phyloP scores from a whole-genome alignment of 2,113 vertebrate species.

The Asarcornis scutulata region DNA sequence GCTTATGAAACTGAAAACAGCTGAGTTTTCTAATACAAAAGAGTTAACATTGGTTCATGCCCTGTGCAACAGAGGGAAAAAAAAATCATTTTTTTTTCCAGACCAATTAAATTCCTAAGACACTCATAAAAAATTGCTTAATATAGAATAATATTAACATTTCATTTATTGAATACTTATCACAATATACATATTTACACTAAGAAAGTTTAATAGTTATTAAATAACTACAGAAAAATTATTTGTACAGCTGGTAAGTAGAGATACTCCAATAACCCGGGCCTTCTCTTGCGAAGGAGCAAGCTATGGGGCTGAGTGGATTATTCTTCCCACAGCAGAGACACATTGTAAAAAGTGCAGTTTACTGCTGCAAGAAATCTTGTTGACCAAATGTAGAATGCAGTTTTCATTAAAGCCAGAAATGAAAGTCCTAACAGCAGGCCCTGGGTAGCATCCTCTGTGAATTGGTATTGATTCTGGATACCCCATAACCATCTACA shows the following conservation, averaged over 20 bases:
- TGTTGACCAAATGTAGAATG: constrained; percentile 22
- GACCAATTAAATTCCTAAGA: neutral
- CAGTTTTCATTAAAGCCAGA: constrained; percentile 61
- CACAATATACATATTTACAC: neutral
- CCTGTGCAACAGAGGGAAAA: neutral
- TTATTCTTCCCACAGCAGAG: constrained; percentile 27
- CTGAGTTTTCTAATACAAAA: neutral
- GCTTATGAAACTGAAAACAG: neutral
- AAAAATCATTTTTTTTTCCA: neutral
- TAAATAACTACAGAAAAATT: neutral
- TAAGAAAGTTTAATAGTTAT: neutral
- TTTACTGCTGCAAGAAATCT: constrained; percentile 69
- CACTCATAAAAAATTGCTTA: neutral
- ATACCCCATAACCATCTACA: neutral
- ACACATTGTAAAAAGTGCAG: neutral
- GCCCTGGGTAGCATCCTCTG: constrained; percentile 30
- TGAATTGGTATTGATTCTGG: constrained; percentile 60
- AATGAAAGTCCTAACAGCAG: constrained; percentile 46
- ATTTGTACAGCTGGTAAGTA: neutral
- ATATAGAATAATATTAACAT: neutral
- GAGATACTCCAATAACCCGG: neutral
- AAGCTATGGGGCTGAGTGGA: neutral
- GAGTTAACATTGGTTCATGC: neutral
- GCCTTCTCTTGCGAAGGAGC: neutral
- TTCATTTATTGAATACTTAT: neutral